phyloP scores from a whole-genome alignment of 2,888 invertebrate species.

The Stenolophus ochropezus region DNA sequence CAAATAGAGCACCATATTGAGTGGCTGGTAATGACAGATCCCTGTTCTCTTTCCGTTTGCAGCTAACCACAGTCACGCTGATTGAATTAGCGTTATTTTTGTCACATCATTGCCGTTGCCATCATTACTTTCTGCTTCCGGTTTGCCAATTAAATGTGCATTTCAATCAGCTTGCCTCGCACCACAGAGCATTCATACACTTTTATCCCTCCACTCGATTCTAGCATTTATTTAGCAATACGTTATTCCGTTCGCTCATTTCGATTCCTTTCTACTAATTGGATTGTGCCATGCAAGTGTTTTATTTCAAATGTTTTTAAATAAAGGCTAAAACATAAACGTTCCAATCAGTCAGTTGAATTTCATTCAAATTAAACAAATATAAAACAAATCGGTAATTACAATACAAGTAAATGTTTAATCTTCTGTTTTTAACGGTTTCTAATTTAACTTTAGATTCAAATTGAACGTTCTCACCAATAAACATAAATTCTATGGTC shows the following conservation, averaged over 20 bases:
- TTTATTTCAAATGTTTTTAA: not conserved
- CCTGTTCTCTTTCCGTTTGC: not conserved
- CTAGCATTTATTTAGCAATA: not conserved
- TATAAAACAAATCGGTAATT: too few species aligned
- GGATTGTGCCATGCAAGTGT: not conserved
- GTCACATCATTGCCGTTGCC: not conserved
- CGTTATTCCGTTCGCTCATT: not conserved
- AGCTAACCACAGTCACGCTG: not conserved
- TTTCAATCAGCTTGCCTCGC: not conserved
- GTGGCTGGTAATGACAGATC: conserved; percentile 4
- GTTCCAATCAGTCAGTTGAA: not conserved
- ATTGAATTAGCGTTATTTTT: conserved; percentile 8
- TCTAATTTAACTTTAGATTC: too few species aligned
- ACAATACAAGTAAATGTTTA: too few species aligned
- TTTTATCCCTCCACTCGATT: not conserved
- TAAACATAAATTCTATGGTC: too few species aligned
- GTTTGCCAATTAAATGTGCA: not conserved
- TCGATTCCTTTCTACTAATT: not conserved
- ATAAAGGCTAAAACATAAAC: not conserved
- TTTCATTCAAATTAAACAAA: too few species aligned
- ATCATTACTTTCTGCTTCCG: conserved; percentile 6
- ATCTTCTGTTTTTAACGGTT: too few species aligned
- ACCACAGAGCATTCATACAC: not conserved
- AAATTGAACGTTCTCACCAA: too few species aligned
- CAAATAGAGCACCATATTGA: not conserved